phyloP scores from a whole-genome alignment of 2,888 invertebrate species.

The Mycalesis mineus region DNA sequence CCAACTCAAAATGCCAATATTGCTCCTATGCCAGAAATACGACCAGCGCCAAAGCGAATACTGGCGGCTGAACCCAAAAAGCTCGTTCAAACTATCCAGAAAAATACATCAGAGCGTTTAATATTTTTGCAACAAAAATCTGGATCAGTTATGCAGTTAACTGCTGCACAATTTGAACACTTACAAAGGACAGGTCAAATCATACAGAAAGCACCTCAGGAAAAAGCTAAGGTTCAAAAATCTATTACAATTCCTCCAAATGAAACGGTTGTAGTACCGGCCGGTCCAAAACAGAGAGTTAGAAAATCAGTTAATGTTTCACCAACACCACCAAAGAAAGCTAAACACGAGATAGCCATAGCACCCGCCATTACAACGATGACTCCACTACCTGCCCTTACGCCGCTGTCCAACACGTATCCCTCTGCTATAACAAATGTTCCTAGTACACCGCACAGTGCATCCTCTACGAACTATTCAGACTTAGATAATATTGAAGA shows the following conservation, averaged over 20 bases:
- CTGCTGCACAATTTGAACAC: constrained; percentile 73
- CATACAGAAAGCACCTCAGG: constrained; percentile 56
- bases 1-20: constrained; percentile 69
- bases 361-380: constrained; percentile 43
- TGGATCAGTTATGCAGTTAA: constrained; percentile 70
- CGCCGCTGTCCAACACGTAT: constrained; percentile 42
- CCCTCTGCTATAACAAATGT: constrained; percentile 39
- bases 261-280: constrained; percentile 41
- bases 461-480: constrained; percentile 42
- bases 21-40: constrained; percentile 66
- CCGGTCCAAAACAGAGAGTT: constrained; percentile 47
- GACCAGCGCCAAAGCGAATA: constrained; percentile 56
- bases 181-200: constrained; percentile 70
- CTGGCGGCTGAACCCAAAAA: constrained; percentile 59
- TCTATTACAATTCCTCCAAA: constrained; percentile 46
- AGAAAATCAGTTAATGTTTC: constrained; percentile 49
- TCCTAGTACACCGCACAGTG: constrained; percentile 41
- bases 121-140: constrained; percentile 71
- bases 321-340: constrained; percentile 51
- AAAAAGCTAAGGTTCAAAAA: constrained; percentile 58
- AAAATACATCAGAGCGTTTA: constrained; percentile 57
- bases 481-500: constrained; percentile 70
- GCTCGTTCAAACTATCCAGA: constrained; percentile 56
- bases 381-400: constrained; percentile 40
- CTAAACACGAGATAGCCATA: constrained; percentile 55